A percentile compares a stretch with the other conserved stretches of the same genome.
Evolutionary conservation across 2,888 invertebrate species (phyloP).

Genomic region (Pseudococcus longispinus): DNA sequence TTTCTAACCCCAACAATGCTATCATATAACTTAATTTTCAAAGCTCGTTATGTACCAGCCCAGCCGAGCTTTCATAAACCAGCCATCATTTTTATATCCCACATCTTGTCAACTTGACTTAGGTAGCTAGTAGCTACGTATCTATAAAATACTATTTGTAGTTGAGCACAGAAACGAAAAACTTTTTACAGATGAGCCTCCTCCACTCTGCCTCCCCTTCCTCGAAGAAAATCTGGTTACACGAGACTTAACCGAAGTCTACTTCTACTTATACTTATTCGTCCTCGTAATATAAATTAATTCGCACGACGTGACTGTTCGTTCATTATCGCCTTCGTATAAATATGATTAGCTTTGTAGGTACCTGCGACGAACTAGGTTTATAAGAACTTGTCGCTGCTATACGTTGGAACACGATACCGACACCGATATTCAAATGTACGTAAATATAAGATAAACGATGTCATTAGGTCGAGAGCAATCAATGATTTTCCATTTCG

Average conservation of each 20-base stretch:
- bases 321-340: neutral
- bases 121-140: too few relatives aligned
- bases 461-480: slow-evolving; percentile 14
- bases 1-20: neutral
- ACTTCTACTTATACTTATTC: too few relatives aligned
- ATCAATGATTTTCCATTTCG: neutral
- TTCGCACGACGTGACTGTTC: neutral
- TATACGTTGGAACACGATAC: neutral
- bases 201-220: too few relatives aligned
- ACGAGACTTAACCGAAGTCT: too few relatives aligned
- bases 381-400: neutral
- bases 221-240: too few relatives aligned
- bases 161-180: neutral
- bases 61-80: neutral
- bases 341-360: neutral
- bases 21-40: slow-evolving; percentile 6
- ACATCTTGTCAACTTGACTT: neutral
- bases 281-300: neutral
- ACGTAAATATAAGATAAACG: slow-evolving; percentile 17
- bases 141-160: neutral
- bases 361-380: too few relatives aligned
- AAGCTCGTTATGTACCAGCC: neutral
- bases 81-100: neutral
- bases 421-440: neutral
- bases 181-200: too few relatives aligned